These are phyloP conservation scores for Catharus ustulatus DNA, from an alignment of 2,797 vertebrate species.

Conservation along the genomic window DNA sequence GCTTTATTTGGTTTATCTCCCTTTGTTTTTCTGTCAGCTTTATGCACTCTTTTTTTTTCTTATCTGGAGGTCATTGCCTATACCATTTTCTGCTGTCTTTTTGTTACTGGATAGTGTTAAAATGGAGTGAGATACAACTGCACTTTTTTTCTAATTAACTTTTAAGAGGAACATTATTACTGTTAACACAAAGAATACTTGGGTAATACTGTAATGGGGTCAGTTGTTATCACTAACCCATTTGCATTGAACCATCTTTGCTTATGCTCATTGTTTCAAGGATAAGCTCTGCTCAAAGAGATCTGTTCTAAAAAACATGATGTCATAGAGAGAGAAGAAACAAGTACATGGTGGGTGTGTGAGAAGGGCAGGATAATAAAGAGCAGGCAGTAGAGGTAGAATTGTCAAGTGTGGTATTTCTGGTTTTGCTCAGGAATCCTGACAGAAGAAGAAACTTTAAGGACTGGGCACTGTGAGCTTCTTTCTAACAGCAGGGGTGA, in stretches of 20 bases:
- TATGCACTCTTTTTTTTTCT: background rate
- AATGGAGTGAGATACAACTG: background rate
- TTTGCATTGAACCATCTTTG: background rate
- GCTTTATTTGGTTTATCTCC: background rate
- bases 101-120: background rate
- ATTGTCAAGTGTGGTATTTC: background rate
- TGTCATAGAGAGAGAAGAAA: background rate
- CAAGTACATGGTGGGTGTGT: background rate
- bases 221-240: background rate
- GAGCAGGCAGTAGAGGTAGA: background rate
- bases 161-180: background rate
- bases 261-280: slow-evolving; percentile 1
- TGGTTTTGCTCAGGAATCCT: background rate
- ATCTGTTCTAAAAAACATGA: background rate
- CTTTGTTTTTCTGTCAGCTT: background rate
- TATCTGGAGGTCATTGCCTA: background rate
- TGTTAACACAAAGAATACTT: background rate
- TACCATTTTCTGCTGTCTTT: background rate
- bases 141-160: background rate
- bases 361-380: background rate
- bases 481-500: background rate
- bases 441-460: background rate
- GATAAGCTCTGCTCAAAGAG: background rate
- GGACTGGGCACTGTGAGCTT: background rate
- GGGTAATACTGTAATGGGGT: background rate